These are phyloP conservation scores for Vulpes vulpes DNA, from an alignment of 2,113 vertebrate genomes.

Conservation along the genomic window DNA sequence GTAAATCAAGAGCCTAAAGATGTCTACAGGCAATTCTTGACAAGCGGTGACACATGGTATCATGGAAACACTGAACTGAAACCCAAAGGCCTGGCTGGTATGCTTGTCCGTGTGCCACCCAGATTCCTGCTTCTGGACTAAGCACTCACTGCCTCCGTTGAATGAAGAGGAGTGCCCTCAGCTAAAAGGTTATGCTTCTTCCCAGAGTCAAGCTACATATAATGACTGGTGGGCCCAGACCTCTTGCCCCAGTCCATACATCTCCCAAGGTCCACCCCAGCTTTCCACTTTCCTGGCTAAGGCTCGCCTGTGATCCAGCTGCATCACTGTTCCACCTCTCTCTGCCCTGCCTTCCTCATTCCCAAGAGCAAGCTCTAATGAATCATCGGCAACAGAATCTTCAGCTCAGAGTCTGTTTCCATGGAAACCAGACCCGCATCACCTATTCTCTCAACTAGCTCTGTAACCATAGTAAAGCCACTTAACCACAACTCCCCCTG, in stretches of 20 bases:
- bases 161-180: not conserved
- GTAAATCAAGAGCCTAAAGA: slow-evolving; percentile 62
- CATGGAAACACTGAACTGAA: slow-evolving; percentile 9
- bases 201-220: not conserved
- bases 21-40: slow-evolving; percentile 8
- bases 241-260: not conserved
- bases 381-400: slow-evolving; percentile 68
- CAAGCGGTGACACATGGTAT: not conserved
- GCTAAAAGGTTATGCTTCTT: not conserved
- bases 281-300: not conserved
- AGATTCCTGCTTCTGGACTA: not conserved
- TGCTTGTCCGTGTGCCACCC: not conserved
- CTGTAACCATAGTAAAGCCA: slow-evolving; percentile 69
- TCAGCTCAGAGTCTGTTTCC: slow-evolving; percentile 70
- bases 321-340: not conserved
- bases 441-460: slow-evolving; percentile 56
- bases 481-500: slow-evolving; percentile 53
- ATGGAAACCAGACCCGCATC: slow-evolving; percentile 72
- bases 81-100: not conserved
- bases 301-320: not conserved
- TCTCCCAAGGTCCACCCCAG: not conserved
- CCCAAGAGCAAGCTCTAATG: slow-evolving; percentile 68
- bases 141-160: not conserved
- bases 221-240: not conserved
- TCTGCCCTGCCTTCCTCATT: slow-evolving; percentile 33